Evolutionary conservation across 1,140 invertebrate genomes (phyloP), one percentile per base, ranked within the genome.

Genomic region (Leptinotarsa texana): DNA sequence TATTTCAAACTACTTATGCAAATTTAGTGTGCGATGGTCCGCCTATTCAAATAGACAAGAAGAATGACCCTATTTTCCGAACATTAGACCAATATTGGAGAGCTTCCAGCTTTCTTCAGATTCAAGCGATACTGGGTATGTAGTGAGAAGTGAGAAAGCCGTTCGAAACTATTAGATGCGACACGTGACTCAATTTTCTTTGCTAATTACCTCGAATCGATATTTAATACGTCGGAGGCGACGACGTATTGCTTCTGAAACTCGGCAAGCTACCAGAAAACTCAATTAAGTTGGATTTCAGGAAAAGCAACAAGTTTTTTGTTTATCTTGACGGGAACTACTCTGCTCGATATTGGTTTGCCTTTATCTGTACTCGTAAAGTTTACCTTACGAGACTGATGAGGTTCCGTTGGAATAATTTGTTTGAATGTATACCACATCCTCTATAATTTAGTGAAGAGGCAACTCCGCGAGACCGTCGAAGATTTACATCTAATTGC

Each of bases 171-270:
- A 67, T 27, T 67, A 67, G 27, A 33, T 5, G 48, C 33, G 48
- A 70, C 69, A 57, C 69, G 69, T 70, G 69, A 70, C 69, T 70
- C 69, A 49, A 70, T 70, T 70, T 70, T 70, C 69, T 49, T 70
- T 49, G 69, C 49, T 70, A 70, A 70, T 70, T 70, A 70, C 47
- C 42, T 57, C 47, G 48, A 70, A 70, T 57, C 69, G 69, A 70
- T 70, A 57, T 70, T 70, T 70, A 70, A 70, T 70, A 70, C 47
- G 69, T 70, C 48, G 13, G n/a, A 70, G 69, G 0, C 47, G 24
- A 47, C 48, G 48, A 49, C 47, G 33, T 70, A 57, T 24, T 70
- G 48, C 8, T n/a, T 11, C 24, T n/a, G 65, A 67, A 42, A 67
- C 24, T 67, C 65, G 65, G 27, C 65, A 67, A 27, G 24, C 65